phyloP scores from a whole-genome alignment of 2,113 vertebrate species.

The Zonotrichia leucophrys region DNA sequence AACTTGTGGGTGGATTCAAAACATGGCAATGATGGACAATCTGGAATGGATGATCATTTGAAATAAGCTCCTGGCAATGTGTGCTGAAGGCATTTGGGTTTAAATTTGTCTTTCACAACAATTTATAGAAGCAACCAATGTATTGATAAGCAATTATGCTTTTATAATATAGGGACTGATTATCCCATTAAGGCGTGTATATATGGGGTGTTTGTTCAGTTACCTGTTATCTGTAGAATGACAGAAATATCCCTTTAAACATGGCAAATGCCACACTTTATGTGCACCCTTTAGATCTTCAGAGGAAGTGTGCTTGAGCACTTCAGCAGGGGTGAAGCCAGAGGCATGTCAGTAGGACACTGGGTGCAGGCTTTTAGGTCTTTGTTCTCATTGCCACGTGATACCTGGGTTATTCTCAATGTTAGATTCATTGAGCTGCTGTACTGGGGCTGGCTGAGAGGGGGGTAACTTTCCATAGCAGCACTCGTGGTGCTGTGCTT shows the following conservation, averaged over 20 bases:
- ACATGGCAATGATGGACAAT: neutral
- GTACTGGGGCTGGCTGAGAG: neutral
- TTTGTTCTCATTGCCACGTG: neutral
- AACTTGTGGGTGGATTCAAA: neutral
- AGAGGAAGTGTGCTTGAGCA: neutral
- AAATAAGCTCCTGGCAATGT: neutral
- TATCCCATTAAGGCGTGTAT: neutral
- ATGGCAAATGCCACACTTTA: neutral
- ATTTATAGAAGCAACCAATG: neutral
- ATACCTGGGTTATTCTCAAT: neutral
- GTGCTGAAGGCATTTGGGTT: neutral
- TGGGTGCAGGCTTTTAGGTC: neutral
- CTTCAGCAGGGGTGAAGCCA: neutral
- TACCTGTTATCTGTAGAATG: neutral
- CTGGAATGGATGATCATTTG: neutral
- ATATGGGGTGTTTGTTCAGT: neutral
- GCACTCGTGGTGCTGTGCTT: neutral
- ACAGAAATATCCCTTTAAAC: neutral
- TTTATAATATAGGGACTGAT: neutral
- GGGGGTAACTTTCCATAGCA: neutral
- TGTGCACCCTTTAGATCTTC: neutral
- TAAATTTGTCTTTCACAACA: neutral
- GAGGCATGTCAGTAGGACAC: rapidly evolving
- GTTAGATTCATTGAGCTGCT: neutral
- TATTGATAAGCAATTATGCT: neutral